Conservation (phyloP, 2,113 vertebrate species). For the Morone saxatilis region DNA sequence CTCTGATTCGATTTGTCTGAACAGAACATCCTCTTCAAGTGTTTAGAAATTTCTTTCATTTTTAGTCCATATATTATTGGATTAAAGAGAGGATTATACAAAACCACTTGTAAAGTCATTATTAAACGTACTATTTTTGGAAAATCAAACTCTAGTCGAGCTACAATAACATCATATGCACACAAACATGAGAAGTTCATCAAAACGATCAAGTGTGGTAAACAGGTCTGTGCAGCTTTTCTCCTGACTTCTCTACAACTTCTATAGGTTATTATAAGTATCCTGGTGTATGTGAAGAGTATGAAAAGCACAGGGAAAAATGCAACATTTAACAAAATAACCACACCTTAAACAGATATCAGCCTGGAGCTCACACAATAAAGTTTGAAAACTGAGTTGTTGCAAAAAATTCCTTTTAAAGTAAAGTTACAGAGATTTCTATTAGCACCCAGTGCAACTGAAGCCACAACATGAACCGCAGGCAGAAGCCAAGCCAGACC, state of each 20-base stretch:
- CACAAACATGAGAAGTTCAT: constrained; percentile 4
- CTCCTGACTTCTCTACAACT: constrained; percentile 22
- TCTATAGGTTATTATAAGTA: constrained; percentile 11
- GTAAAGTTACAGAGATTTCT: not conserved
- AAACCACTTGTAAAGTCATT: constrained; percentile 35
- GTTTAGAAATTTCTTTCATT: constrained; percentile 30
- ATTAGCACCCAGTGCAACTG: not conserved
- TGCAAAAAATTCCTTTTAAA: constrained; percentile 47
- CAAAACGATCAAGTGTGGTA: constrained; percentile 37
- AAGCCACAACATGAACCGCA: not conserved
- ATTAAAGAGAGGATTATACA: constrained; percentile 49
- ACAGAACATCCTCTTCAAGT: constrained; percentile 13
- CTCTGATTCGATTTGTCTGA: too few relatives aligned
- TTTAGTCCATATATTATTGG: constrained; percentile 41
- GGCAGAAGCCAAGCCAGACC: constrained; percentile 43
- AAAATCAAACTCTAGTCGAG: constrained; percentile 2
- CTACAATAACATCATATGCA: constrained; percentile 11
- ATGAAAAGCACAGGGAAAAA: constrained; percentile 32
- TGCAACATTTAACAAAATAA: not conserved
- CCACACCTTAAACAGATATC: not conserved
- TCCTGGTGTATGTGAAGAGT: constrained; percentile 38
- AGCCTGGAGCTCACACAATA: not conserved
- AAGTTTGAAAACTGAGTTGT: constrained; percentile 15
- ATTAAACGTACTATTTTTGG: constrained; percentile 31
- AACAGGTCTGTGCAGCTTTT: constrained; percentile 50